Evolutionary conservation across 1,140 invertebrate genomes (phyloP).

Genomic region (Drosophila simulans): DNA sequence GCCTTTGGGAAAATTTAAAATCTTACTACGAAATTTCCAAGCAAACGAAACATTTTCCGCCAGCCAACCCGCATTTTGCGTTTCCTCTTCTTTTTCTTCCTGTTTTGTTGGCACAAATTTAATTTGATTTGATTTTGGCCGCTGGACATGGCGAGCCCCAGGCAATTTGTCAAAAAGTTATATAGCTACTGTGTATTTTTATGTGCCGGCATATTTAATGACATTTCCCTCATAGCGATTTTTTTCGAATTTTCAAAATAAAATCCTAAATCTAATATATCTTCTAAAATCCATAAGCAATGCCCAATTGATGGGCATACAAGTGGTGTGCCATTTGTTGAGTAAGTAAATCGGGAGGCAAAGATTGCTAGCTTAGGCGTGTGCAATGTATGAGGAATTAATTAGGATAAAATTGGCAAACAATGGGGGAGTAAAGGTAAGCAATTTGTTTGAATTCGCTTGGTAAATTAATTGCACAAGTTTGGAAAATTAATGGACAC

Average conservation of each 20-base stretch:
- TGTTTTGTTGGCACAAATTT: conserved; percentile 44
- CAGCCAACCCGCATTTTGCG: background rate
- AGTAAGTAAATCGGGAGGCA: too few species aligned
- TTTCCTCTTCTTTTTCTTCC: background rate
- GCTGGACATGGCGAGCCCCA: conserved; percentile 28
- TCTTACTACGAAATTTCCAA: conserved; percentile 44
- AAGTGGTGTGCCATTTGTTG: too few species aligned
- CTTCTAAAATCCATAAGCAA: too few species aligned
- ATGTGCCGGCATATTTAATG: background rate
- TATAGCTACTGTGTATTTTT: background rate
- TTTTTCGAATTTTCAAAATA: background rate
- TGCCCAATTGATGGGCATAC: too few species aligned
- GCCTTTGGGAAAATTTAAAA: conserved; percentile 42
- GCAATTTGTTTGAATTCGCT: background rate
- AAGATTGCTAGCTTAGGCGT: background rate
- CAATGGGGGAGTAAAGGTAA: background rate
- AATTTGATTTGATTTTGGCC: conserved; percentile 60
- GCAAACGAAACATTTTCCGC: conserved; percentile 43
- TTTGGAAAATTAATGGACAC: background rate
- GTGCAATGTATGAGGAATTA: background rate
- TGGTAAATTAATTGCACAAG: background rate
- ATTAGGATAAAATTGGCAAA: background rate
- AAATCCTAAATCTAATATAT: too few species aligned
- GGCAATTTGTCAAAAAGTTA: conserved; percentile 42
- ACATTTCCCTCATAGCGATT: background rate